phyloP scores from a whole-genome alignment of 2,797 vertebrate genomes.

The Vespertilio murinus region DNA sequence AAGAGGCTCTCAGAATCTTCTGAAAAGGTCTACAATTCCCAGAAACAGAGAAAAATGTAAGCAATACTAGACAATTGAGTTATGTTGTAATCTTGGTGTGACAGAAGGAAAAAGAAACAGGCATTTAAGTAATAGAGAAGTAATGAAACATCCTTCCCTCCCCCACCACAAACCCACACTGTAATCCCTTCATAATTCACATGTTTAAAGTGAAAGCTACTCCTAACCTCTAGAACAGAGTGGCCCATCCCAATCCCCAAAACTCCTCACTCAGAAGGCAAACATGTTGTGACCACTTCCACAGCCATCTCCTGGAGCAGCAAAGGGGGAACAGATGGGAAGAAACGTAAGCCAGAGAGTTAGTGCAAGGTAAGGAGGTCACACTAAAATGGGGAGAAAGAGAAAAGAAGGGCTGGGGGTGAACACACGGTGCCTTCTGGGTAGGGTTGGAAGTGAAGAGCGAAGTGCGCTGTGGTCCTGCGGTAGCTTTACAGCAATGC shows the following conservation, averaged over 20 bases:
- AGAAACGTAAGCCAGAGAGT: neutral
- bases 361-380: neutral
- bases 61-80: neutral
- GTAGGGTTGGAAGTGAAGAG: neutral
- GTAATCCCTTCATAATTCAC: neutral
- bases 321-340: neutral
- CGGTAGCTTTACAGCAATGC: neutral
- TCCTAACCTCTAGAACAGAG: neutral
- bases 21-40: conserved; percentile 16
- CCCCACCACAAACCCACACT: neutral
- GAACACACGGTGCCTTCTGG: neutral
- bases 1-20: conserved; percentile 1
- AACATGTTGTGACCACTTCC: neutral
- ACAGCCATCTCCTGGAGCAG: neutral
- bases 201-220: neutral
- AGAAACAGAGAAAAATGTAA: conserved; percentile 22
- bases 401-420: neutral
- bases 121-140: neutral
- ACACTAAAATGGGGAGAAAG: neutral
- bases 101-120: neutral
- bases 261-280: neutral
- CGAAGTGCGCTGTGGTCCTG: neutral
- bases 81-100: neutral
- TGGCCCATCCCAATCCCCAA: neutral
- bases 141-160: neutral